Conservation (phyloP, 2,113 vertebrate genomes). For the Mormyrus iriodes region DNA sequence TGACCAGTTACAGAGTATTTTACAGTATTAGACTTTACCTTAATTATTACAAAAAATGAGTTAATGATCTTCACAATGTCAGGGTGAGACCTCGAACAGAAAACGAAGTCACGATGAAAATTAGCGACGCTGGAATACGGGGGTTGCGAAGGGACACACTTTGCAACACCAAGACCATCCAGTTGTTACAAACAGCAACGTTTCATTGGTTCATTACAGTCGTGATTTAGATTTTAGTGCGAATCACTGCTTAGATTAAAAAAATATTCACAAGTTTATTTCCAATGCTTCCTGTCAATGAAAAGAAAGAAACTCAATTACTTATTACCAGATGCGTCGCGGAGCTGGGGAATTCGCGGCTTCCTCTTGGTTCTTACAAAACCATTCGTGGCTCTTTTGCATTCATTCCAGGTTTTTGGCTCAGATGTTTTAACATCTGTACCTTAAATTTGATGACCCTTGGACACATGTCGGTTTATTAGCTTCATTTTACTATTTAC, state of each 20-base stretch:
- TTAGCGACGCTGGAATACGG: conserved; percentile 24
- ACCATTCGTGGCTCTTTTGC: not conserved
- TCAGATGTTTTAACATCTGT: too few species aligned
- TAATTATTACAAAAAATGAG: not conserved
- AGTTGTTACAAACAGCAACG: not conserved
- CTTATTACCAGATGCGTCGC: not conserved
- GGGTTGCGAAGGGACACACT: not conserved
- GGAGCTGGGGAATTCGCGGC: not conserved
- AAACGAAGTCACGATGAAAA: not conserved
- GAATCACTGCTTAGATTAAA: not conserved
- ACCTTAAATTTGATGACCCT: too few species aligned
- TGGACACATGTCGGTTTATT: too few species aligned
- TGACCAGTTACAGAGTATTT: not conserved
- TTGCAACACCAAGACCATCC: not conserved
- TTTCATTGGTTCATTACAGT: not conserved
- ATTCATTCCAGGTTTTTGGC: not conserved
- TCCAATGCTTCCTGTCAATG: not conserved
- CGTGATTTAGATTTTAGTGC: not conserved
- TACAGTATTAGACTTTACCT: not conserved
- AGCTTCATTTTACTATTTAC: not conserved
- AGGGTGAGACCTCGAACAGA: not conserved
- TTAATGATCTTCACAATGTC: conserved; percentile 24
- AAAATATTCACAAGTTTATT: not conserved
- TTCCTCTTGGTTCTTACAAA: not conserved
- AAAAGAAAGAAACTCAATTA: not conserved